These are phyloP conservation scores for Folsomia candida DNA, from an alignment of 2,888 invertebrate species.

Conservation along the genomic window DNA sequence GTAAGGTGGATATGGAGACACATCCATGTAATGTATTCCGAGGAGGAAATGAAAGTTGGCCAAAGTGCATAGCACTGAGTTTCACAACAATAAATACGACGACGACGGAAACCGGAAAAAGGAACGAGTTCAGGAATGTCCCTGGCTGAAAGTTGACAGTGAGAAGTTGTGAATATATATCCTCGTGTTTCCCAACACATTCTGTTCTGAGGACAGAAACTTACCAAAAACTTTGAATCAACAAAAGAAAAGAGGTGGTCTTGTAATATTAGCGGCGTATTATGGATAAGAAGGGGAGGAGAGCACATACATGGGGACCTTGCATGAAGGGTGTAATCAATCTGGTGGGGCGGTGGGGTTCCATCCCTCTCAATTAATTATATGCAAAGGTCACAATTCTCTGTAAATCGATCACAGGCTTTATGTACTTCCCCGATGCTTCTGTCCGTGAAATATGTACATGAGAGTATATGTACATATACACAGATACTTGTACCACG, in stretches of 20 bases:
- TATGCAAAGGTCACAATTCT: too few relatives aligned
- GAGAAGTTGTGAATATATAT: neutral
- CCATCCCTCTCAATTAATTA: too few relatives aligned
- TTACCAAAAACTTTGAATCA: neutral
- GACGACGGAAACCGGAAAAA: conserved; percentile 19
- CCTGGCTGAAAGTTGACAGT: conserved; percentile 18
- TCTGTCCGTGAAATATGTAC: too few relatives aligned
- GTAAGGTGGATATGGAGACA: neutral
- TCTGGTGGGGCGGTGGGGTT: too few relatives aligned
- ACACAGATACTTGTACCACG: too few relatives aligned
- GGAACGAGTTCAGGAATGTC: conserved; percentile 19
- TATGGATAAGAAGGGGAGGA: neutral
- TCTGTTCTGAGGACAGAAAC: neutral
- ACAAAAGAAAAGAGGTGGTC: neutral
- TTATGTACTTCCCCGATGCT: too few relatives aligned
- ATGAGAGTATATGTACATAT: too few relatives aligned
- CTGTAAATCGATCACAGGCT: too few relatives aligned
- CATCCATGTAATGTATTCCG: neutral
- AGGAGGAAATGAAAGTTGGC: conserved; percentile 21
- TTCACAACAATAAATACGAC: conserved; percentile 10
- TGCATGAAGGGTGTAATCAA: too few relatives aligned
- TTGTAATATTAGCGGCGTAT: neutral
- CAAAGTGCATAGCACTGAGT: conserved; percentile 7
- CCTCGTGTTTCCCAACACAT: neutral
- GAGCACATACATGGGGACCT: too few relatives aligned